Conservation (phyloP, 2,797 vertebrate species). For the Phaenicophaeus curvirostris region DNA sequence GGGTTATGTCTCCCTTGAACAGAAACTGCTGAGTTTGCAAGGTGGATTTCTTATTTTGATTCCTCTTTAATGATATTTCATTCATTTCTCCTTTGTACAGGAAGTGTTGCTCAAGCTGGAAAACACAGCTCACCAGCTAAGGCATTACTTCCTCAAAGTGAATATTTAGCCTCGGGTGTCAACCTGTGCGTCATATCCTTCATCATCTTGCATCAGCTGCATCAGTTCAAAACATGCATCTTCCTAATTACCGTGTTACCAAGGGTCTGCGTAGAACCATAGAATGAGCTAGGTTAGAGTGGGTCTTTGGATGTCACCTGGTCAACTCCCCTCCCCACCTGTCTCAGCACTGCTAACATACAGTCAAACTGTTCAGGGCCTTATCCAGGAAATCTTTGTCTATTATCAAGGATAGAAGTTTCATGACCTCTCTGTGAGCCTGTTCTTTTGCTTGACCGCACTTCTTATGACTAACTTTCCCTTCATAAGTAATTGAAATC, state of each 20-base stretch:
- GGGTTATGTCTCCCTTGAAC: neutral
- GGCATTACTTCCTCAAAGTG: conserved; percentile 20
- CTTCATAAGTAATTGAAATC: neutral
- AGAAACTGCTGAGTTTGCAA: neutral
- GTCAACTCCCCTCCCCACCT: neutral
- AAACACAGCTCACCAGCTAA: neutral
- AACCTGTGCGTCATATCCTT: neutral
- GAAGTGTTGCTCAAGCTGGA: neutral
- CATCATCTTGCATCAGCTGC: neutral
- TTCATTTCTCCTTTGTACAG: conserved; percentile 27
- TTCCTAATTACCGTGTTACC: neutral
- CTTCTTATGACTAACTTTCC: neutral
- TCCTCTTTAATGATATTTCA: neutral
- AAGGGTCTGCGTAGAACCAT: neutral
- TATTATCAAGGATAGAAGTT: neutral
- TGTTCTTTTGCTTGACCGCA: neutral
- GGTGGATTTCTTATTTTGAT: neutral
- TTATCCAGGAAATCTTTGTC: neutral
- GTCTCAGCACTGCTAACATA: neutral
- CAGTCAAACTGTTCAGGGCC: neutral
- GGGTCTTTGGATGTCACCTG: neutral
- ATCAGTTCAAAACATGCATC: neutral
- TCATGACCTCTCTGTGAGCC: neutral
- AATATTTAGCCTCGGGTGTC: neutral
- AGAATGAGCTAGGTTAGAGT: neutral